phyloP scores from a whole-genome alignment of 1,140 invertebrate genomes.

The Calosoma granatense region DNA sequence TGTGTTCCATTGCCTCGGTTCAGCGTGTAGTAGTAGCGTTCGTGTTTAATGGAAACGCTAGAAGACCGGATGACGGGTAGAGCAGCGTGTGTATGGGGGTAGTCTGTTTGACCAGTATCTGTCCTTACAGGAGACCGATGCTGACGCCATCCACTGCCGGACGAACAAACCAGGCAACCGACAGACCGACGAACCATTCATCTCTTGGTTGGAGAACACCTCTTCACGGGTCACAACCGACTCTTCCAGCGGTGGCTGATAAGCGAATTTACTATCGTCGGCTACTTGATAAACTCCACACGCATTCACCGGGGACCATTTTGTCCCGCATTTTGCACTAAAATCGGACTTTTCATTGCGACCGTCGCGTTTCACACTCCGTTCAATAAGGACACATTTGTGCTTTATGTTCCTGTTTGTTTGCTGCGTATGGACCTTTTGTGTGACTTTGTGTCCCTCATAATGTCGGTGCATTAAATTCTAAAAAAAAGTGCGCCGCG shows the following conservation, averaged over 20 bases:
- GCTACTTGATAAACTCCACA: not conserved
- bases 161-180: too few species aligned
- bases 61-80: too few species aligned
- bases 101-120: not conserved
- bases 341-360: not conserved
- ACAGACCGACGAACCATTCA: too few species aligned
- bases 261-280: not conserved
- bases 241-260: too few species aligned
- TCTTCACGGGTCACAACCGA: too few species aligned
- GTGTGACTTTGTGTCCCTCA: not conserved
- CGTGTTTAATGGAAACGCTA: too few species aligned
- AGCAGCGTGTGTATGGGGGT: too few species aligned
- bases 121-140: too few species aligned
- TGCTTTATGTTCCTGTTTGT: not conserved
- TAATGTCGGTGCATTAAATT: not conserved
- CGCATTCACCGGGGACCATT: not conserved
- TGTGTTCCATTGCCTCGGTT: too few species aligned
- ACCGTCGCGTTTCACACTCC: not conserved
- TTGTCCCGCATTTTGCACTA: not conserved
- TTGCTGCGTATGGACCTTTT: not conserved
- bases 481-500: not conserved
- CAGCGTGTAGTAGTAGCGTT: too few species aligned
- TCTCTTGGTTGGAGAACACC: too few species aligned
- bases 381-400: not conserved
- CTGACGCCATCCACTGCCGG: not conserved